phyloP scores from a whole-genome alignment of 2,888 invertebrate genomes.

The Nycteola revayana region DNA sequence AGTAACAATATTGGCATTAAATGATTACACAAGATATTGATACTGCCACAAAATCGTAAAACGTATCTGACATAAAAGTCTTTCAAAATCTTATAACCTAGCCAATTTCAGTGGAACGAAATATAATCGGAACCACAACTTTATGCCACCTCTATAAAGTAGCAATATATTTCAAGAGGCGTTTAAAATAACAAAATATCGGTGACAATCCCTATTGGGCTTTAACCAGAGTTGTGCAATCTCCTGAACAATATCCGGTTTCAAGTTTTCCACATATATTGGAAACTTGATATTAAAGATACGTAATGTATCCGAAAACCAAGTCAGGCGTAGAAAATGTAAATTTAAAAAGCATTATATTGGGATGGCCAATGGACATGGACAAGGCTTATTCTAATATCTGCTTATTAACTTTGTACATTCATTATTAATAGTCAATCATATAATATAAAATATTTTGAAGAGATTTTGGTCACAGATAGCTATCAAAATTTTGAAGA shows the following conservation, averaged over 20 bases:
- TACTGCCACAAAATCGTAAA: conserved; percentile 10
- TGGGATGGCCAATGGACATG: too few relatives aligned
- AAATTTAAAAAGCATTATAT: too few relatives aligned
- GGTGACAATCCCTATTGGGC: conserved; percentile 21
- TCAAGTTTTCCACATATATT: conserved; percentile 31
- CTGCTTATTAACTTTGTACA: too few relatives aligned
- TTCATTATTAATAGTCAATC: too few relatives aligned
- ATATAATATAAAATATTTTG: too few relatives aligned
- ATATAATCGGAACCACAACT: conserved; percentile 20
- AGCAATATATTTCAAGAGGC: conserved; percentile 30
- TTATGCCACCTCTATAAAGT: conserved; percentile 30
- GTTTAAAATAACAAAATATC: conserved; percentile 32
- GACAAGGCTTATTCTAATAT: too few relatives aligned
- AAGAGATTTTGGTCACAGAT: too few relatives aligned
- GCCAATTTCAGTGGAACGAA: conserved; percentile 17
- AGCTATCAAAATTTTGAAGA: too few relatives aligned
- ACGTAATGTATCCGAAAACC: too few relatives aligned
- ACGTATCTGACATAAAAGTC: background rate
- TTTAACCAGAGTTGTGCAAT: conserved; percentile 37
- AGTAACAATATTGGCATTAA: too few relatives aligned
- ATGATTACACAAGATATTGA: conserved; percentile 2
- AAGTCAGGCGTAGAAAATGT: too few relatives aligned
- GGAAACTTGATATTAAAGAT: conserved; percentile 13
- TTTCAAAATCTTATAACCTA: conserved; percentile 11
- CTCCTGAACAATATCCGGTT: conserved; percentile 50